Percentiles rank a stretch among this genome's conserved stretches.
Conservation (phyloP, 2,113 vertebrate species). For the Melospiza georgiana region DNA sequence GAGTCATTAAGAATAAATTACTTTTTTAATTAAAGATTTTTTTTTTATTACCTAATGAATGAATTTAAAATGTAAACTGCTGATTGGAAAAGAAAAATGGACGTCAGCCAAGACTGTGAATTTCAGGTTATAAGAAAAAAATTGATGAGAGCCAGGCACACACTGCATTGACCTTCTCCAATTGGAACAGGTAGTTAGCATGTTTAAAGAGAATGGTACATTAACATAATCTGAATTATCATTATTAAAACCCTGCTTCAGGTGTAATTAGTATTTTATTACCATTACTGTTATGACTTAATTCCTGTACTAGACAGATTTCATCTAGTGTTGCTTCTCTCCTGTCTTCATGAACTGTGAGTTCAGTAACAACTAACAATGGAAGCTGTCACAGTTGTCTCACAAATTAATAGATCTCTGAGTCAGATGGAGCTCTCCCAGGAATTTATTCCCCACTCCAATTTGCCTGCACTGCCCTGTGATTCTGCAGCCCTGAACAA, state of each 20-base stretch:
- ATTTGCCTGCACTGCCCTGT: not conserved
- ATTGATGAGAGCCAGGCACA: not conserved
- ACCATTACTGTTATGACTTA: conserved; percentile 17
- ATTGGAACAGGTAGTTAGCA: conserved; percentile 24
- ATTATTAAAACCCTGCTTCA: conserved; percentile 52
- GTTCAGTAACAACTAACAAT: not conserved
- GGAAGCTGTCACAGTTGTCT: not conserved
- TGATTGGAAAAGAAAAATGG: conserved; percentile 53
- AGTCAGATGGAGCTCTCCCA: not conserved
- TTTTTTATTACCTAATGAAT: conserved; percentile 54
- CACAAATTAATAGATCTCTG: not conserved
- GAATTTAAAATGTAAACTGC: conserved; percentile 59
- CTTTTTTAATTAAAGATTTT: conserved; percentile 66
- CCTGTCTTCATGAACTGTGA: not conserved
- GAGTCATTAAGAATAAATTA: conserved; percentile 50
- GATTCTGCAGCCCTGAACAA: not conserved
- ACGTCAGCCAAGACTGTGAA: conserved; percentile 10
- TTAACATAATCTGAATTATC: conserved; percentile 62
- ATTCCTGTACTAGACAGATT: conserved; percentile 6
- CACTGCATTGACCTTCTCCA: conserved; percentile 15
- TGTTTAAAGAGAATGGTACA: conserved; percentile 51
- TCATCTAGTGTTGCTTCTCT: not conserved
- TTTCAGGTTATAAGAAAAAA: not conserved
- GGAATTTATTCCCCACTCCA: not conserved
- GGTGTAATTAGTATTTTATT: conserved; percentile 62